phyloP scores from a whole-genome alignment of 2,797 vertebrate genomes.

The Lagorchestes hirsutus region DNA sequence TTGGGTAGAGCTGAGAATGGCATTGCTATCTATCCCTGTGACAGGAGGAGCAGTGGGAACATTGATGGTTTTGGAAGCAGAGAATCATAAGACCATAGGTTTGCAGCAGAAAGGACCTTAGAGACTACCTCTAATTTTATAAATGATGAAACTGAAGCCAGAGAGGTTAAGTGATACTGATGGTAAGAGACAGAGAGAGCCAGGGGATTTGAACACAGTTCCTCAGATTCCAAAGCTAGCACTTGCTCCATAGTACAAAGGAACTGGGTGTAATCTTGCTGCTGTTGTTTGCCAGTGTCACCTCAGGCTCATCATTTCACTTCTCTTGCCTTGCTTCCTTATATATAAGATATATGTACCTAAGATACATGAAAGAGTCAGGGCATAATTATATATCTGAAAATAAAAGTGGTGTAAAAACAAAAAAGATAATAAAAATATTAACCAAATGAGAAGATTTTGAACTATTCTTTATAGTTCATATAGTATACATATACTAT shows the following conservation, averaged over 20 bases:
- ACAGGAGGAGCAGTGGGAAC: neutral
- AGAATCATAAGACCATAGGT: neutral
- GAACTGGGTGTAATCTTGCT: neutral
- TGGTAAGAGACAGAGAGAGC: neutral
- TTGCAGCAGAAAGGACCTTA: neutral
- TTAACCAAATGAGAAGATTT: neutral
- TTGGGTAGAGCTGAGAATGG: neutral
- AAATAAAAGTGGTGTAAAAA: neutral
- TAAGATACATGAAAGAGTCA: neutral
- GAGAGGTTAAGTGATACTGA: too few species aligned
- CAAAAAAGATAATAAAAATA: neutral
- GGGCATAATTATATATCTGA: neutral
- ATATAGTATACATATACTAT: too few species aligned
- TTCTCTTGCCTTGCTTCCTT: neutral
- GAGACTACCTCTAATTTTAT: neutral
- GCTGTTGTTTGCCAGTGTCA: neutral
- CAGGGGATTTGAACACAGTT: neutral
- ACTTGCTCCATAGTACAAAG: neutral
- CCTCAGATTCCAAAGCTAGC: neutral
- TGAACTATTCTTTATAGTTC: neutral
- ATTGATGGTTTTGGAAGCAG: neutral
- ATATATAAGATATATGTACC: neutral
- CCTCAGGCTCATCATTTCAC: neutral
- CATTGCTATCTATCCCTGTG: neutral
- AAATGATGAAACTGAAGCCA: neutral